Conservation (phyloP, 2,888 invertebrate genomes). For the Coenonympha arcania region DNA sequence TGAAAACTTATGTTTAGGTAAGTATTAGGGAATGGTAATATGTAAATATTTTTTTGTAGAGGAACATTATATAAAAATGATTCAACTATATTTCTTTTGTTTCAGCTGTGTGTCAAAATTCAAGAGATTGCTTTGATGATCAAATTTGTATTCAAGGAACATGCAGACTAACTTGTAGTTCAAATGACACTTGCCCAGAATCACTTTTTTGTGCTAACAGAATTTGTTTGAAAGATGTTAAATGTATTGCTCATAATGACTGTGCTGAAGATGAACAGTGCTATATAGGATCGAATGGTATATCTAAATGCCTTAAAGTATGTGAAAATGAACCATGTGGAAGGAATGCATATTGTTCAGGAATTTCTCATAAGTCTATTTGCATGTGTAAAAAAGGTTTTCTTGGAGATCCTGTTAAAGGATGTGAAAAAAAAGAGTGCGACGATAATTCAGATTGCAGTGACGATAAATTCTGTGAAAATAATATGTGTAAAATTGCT, state of each 20-base stretch:
- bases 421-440: conserved; percentile 88
- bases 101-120: conserved; percentile 81
- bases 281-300: conserved; percentile 77
- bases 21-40: conserved; percentile 49
- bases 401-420: conserved; percentile 85
- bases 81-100: background rate
- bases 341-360: conserved; percentile 85
- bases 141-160: conserved; percentile 89
- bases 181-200: conserved; percentile 86
- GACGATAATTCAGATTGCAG: conserved; percentile 80
- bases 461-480: conserved; percentile 87
- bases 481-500: conserved; percentile 88
- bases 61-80: too few relatives aligned
- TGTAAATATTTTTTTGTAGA: too few relatives aligned
- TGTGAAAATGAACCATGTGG: conserved; percentile 85
- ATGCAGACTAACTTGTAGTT: conserved; percentile 88
- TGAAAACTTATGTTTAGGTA: conserved; percentile 84
- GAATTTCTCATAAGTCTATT: conserved; percentile 80
- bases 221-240: conserved; percentile 87
- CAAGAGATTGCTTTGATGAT: conserved; percentile 87
- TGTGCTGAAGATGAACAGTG: conserved; percentile 85
- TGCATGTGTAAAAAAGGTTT: conserved; percentile 87
- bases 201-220: conserved; percentile 88
- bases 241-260: conserved; percentile 81
- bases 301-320: conserved; percentile 83